Conservation (phyloP, 2,797 vertebrate species). For the Poliocrania exsul region DNA sequence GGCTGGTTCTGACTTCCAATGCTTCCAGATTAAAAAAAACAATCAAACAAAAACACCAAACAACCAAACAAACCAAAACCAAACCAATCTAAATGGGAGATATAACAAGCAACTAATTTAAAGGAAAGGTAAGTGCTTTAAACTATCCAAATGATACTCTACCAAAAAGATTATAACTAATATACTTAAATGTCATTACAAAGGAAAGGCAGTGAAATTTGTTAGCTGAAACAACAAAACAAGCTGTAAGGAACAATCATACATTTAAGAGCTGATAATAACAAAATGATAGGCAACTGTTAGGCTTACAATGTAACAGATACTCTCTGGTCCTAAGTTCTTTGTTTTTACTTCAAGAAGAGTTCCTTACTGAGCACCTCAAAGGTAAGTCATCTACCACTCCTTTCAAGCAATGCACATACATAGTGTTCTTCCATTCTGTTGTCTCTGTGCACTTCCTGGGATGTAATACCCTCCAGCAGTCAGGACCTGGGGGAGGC, state of each 20-base stretch:
- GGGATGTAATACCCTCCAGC: neutral
- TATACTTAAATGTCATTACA: neutral
- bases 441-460: neutral
- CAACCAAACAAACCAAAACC: no score
- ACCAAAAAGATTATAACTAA: neutral
- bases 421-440: neutral
- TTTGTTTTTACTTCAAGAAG: neutral
- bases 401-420: neutral
- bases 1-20: neutral
- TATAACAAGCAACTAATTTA: neutral
- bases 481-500: neutral
- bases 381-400: neutral
- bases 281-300: neutral
- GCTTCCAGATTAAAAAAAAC: neutral
- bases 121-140: slow-evolving; percentile 8
- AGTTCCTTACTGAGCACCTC: neutral
- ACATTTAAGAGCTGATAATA: neutral
- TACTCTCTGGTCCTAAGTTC: neutral
- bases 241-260: neutral
- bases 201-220: neutral
- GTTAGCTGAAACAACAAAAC: neutral
- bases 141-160: neutral
- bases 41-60: neutral
- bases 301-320: neutral
- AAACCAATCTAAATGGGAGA: neutral